phyloP scores from a whole-genome alignment of 2,888 invertebrate species.

The Argynnis bischoffii region DNA sequence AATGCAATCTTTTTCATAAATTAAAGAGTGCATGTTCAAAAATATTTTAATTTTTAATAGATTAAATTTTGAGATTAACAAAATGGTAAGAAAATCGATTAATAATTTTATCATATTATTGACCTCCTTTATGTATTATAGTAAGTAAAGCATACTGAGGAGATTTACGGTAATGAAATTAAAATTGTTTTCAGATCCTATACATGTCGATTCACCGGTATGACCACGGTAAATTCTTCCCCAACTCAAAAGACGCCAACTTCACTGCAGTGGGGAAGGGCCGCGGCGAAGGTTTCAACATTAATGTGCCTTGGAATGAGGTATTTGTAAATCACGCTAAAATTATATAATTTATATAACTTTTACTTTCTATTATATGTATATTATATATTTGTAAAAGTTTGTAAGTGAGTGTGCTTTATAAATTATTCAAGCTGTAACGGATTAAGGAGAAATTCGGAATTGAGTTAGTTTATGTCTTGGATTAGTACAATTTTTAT shows the following conservation, averaged over 20 bases:
- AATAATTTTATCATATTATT: too few relatives aligned
- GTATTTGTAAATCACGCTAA: slow-evolving; percentile 53
- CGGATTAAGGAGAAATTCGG: too few relatives aligned
- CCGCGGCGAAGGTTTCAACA: slow-evolving; percentile 89
- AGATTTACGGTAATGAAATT: neutral
- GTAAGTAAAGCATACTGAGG: neutral
- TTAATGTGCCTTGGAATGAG: slow-evolving; percentile 97
- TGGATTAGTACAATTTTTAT: too few relatives aligned
- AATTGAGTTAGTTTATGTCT: too few relatives aligned
- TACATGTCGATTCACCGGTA: slow-evolving; percentile 97
- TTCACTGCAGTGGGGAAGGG: slow-evolving; percentile 86
- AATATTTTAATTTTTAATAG: too few relatives aligned
- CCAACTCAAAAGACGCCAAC: slow-evolving; percentile 86
- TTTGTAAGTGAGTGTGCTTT: neutral
- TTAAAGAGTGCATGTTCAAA: neutral
- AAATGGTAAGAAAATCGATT: neutral
- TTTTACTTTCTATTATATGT: too few relatives aligned
- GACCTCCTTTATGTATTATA: too few relatives aligned
- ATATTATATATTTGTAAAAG: neutral
- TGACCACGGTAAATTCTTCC: slow-evolving; percentile 95
- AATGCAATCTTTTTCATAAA: neutral
- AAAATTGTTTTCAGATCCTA: slow-evolving; percentile 82
- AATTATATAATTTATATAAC: neutral
- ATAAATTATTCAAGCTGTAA: too few relatives aligned
- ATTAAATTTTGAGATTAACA: too few relatives aligned